Evolutionary conservation across 2,888 invertebrate genomes (phyloP).

Genomic region (Cephalotes varians): DNA sequence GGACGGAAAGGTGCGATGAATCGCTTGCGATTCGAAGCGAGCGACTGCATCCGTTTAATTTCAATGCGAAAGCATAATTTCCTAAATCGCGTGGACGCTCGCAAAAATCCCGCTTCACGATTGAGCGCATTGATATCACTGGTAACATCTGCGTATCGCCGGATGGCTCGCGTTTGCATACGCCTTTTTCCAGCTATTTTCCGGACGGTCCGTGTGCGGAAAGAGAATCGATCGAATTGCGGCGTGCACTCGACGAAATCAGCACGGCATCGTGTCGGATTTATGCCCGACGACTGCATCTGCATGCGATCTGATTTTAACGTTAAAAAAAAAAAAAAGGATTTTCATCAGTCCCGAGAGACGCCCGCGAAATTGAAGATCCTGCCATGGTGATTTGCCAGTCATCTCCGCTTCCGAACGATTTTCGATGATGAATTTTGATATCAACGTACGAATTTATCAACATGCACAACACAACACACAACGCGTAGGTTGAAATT

Average conservation of each 20-base stretch:
- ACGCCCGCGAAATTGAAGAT: slow-evolving; percentile 16
- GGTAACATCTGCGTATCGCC: slow-evolving; percentile 12
- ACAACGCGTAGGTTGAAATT: not conserved
- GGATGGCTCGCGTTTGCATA: slow-evolving; percentile 28
- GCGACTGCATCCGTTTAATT: slow-evolving; percentile 13
- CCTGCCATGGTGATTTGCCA: not conserved
- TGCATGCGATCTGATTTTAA: slow-evolving; percentile 38
- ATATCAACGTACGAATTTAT: not conserved
- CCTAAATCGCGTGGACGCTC: not conserved
- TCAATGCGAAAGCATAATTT: not conserved
- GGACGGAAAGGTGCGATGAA: not conserved
- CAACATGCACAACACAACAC: no score
- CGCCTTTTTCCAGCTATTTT: slow-evolving; percentile 21
- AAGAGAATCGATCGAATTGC: slow-evolving; percentile 39
- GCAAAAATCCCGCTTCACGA: not conserved
- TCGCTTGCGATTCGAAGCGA: not conserved
- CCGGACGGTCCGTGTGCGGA: not conserved
- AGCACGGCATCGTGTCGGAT: slow-evolving; percentile 11
- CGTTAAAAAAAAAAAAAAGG: slow-evolving; percentile 19
- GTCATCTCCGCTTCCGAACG: not conserved
- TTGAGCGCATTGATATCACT: not conserved
- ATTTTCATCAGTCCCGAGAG: not conserved
- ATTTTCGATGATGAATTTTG: slow-evolving; percentile 10
- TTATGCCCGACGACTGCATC: slow-evolving; percentile 33
- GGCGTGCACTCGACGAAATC: not conserved